These are phyloP conservation scores for Ophraella communa DNA, from an alignment of 2,888 invertebrate species.

Conservation along the genomic window DNA sequence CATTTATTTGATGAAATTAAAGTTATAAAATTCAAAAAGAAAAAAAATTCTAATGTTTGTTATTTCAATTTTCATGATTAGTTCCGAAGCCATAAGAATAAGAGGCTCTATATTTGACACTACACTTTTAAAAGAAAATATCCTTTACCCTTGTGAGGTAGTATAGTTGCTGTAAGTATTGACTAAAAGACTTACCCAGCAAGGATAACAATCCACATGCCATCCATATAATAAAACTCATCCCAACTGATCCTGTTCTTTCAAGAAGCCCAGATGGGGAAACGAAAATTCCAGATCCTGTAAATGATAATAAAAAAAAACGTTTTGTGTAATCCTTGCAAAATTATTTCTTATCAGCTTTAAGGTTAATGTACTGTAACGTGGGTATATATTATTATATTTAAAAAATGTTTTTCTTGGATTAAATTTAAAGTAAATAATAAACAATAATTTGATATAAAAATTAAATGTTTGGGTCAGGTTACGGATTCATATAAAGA, in stretches of 20 bases:
- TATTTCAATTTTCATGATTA: too few species aligned
- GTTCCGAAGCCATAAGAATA: too few species aligned
- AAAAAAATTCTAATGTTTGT: too few species aligned
- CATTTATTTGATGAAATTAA: too few species aligned
- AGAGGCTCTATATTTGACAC: too few species aligned
- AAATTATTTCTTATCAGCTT: neutral
- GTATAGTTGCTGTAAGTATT: too few species aligned
- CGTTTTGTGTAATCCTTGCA: neutral
- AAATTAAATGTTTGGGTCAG: neutral
- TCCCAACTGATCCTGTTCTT: conserved; percentile 91
- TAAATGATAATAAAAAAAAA: neutral
- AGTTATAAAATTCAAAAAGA: too few species aligned
- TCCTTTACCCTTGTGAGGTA: too few species aligned
- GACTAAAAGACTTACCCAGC: conserved; percentile 76
- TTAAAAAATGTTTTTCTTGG: neutral
- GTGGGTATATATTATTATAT: too few species aligned
- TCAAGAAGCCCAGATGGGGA: conserved; percentile 94
- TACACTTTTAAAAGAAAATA: too few species aligned
- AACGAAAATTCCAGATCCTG: conserved; percentile 98
- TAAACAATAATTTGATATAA: neutral
- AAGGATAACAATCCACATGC: conserved; percentile 90
- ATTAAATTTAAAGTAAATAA: neutral
- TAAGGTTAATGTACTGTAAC: too few species aligned
- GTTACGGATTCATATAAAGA: too few species aligned
- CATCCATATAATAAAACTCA: conserved; percentile 95